Evolutionary conservation across 2,797 vertebrate species (phyloP), one percentile per base, ranked within the genome.

Genomic region (Manis javanica): DNA sequence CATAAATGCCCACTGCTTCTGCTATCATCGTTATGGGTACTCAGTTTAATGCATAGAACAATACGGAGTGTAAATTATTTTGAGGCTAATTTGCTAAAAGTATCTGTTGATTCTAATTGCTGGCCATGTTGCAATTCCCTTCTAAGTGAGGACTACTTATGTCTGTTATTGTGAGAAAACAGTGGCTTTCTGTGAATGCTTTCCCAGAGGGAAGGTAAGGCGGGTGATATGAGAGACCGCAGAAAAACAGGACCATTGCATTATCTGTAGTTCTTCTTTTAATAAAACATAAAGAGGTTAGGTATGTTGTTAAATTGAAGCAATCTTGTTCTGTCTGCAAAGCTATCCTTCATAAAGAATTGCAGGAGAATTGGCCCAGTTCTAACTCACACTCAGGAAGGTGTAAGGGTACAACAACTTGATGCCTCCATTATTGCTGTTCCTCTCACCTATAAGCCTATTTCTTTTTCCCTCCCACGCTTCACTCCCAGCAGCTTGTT

Each of bases 351-450:
- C 75, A 79, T 55, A 66, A 83, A 90, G 39, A 55, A 39, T 59
- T 72, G 31, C 21, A 26, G 19, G 61, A 59, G 26, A 57, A 61
- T 57, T 55, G 13, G 9, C 6, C 31, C 3, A 19, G 0, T n/a
- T 72, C 37, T 78, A 68, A 85, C 72, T 26, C 57, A 18, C 11
- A 26, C 24, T 8, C 4, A 0, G n/a, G 21, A 57, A 74, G 1
- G 21, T 12, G 0, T 15, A 11, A 21, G 39, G 21, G 1, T 5
- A 19, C n/a, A 10, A 0, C 0, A 4, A 18, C 1, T 57, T 19
- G 7, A 51, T 23, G 1, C 18, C 46, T 69, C n/a, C 53, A 1
- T 0, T 9, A 1, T 14, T 19, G 3, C 34, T n/a, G 0, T 34
- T 81, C 6, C 11, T 59, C 19, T 85, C 29, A 34, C 13, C 21